Base-by-base conservation (phyloP, 2,888 invertebrate genomes). In the Anthoptus insignis region DNA sequence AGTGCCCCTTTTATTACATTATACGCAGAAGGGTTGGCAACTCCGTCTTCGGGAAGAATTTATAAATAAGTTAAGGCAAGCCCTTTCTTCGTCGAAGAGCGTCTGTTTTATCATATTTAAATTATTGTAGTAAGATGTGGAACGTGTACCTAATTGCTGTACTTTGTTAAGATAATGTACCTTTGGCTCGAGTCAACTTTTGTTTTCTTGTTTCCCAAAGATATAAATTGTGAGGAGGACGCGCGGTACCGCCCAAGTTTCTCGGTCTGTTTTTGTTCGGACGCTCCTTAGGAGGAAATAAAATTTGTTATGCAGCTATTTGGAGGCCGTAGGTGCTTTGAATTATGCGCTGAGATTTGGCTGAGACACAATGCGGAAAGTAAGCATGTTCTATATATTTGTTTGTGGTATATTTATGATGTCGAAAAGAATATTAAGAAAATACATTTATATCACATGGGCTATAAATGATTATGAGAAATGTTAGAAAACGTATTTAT, bases 121-220 rank as follows among this genome's bases (percentile, higher is more conserved):
- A 92, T 92, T 92, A 92, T 92, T 91, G 89, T 87, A 93, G 92
- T 92, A 89, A 92, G 91, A 92, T 92, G 92, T 92, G 89, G 91
- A 93, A 93, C 92, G 92, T 93, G 93, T 92, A 92, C 91, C 88
- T 92, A 93, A 93, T 92, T 93, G 93, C 92, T 86, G 89, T 92
- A 92, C 93, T 93, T 93, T 93, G 91, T 92, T 91, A 91, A 92
- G 92, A 92, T 92, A 93, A 93, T 93, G 92, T 93, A 93, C 93
- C 93, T 92, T 88, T 88, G 92, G 91, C 90, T 86, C 88, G 86
- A 83, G 86, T 91, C 89, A 88, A 92, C 92, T 92, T 93, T 92
- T 92, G 93, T 92, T 91, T 93, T 91, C 91, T 89, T 91, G 92
- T 91, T 89, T 81, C 85, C 76, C 73, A 76, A 84, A 86, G 89